Evolutionary conservation across 2,113 vertebrate genomes (phyloP).

Genomic region (Protobothrops flavoviridis): DNA sequence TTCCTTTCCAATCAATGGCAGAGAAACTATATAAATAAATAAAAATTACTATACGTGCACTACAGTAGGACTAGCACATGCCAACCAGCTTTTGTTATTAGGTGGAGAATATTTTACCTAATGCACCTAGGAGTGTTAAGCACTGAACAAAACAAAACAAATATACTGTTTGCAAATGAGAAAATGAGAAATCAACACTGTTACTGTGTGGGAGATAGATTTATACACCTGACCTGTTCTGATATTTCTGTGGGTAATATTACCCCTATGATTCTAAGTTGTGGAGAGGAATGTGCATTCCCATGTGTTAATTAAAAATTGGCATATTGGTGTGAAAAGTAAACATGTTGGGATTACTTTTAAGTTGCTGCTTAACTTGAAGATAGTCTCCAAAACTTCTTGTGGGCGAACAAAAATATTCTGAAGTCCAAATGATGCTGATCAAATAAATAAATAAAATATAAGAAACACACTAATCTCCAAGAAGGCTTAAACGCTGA

Average conservation of each 20-base stretch:
- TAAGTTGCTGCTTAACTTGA: slow-evolving; percentile 52
- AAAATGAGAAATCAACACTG: slow-evolving; percentile 77
- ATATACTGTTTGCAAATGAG: slow-evolving; percentile 70
- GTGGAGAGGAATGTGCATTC: not conserved
- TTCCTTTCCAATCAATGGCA: slow-evolving; percentile 67
- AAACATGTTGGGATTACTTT: slow-evolving; percentile 22
- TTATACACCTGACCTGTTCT: slow-evolving; percentile 72
- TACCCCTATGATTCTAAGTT: slow-evolving; percentile 58
- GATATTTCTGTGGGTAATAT: slow-evolving; percentile 55
- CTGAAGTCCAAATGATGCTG: slow-evolving; percentile 52
- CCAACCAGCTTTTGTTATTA: slow-evolving; percentile 63
- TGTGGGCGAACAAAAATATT: slow-evolving; percentile 69
- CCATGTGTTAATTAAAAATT: not conserved
- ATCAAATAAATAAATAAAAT: not conserved
- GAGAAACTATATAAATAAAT: slow-evolving; percentile 82
- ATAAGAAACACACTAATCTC: slow-evolving; percentile 56
- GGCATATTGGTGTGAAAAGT: not conserved
- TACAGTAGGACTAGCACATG: slow-evolving; percentile 43
- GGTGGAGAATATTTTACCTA: slow-evolving; percentile 73
- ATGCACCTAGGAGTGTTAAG: slow-evolving; percentile 72
- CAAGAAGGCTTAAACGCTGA: slow-evolving; percentile 57
- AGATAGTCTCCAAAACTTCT: slow-evolving; percentile 66
- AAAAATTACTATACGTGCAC: slow-evolving; percentile 63
- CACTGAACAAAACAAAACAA: slow-evolving; percentile 53
- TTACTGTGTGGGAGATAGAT: slow-evolving; percentile 69